Base-by-base conservation (phyloP, 2,797 vertebrate species). In the Numenius phaeopus region DNA sequence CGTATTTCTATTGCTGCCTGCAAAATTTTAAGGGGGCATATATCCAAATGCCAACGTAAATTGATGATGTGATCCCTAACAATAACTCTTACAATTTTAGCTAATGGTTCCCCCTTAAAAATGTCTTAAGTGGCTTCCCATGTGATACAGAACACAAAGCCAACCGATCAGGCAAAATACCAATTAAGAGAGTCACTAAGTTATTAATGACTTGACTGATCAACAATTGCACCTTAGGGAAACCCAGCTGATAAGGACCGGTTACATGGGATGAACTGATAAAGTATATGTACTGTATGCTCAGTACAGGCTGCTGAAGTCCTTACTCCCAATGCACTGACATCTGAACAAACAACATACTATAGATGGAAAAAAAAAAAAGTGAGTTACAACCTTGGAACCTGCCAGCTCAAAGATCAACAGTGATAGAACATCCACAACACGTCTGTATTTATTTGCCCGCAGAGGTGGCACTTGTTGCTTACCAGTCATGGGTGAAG, bases 271-370 rank as follows among this genome's bases (percentile, higher is more conserved):
- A 37, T 9, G 26, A 49, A 42, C 30, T 29, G 21, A 20, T 32
- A 42, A 34, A 12, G 5, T 1, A 1, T 3, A 26, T 0, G 9
- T 15, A 5, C n/a, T 11, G 9, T 7, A 11, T 4, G 21, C 29
- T 59, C 58, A 42, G 65, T 34, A 21, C 6, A 19, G 21, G 23
- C 59, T 66, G 78, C 62, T 37, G 0, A 40, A n/a, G 27, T 20
- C 54, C 37, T 62, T 39, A 14, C 40, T 44, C 2, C 1, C 2
- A 1, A 15, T 3, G 15, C 39, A 49, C 14, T 15, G 39, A 57
- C 18, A 26, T 27, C 32, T 69, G 39, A 70, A 71, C 32, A 69
- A 81, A 57, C 14, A 24, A 37, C 42, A 62, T 17, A 24, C 29
- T 52, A 4, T 16, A 40, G 30, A 82, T 34, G 20, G 40, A 30